Evolutionary conservation across 2,888 invertebrate genomes (phyloP).

Genomic region (Megastigmus dorsalis): DNA sequence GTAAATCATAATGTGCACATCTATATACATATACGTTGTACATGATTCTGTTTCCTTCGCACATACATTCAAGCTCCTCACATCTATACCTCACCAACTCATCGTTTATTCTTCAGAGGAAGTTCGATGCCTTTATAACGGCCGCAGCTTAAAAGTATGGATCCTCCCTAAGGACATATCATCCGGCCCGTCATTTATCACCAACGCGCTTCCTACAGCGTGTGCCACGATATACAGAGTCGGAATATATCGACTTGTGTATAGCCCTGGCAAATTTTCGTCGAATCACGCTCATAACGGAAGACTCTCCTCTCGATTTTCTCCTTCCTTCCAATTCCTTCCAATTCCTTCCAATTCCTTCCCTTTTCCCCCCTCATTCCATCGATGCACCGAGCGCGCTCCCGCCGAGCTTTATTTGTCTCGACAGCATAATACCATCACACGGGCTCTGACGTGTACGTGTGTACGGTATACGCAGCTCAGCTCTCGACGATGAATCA

Average conservation of each 20-base stretch:
- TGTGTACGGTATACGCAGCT: not conserved
- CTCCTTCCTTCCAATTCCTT: not conserved
- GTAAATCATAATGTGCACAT: too few species aligned
- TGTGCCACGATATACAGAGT: too few species aligned
- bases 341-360: not conserved
- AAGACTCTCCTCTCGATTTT: not conserved
- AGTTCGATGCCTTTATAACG: conserved; percentile 33
- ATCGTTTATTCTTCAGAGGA: conserved; percentile 33
- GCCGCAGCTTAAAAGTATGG: conserved; percentile 22
- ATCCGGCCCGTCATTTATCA: conserved; percentile 38
- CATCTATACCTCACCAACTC: conserved; percentile 19
- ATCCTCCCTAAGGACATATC: not conserved
- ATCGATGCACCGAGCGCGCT: not conserved
- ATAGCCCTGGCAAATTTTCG: conserved; percentile 15
- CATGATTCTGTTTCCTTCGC: too few species aligned
- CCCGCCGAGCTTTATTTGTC: conserved; percentile 24
- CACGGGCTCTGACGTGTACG: not conserved
- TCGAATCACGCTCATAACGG: conserved; percentile 36
- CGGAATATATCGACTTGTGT: conserved; percentile 35
- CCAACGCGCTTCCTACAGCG: not conserved
- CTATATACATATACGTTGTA: too few species aligned
- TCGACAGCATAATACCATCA: conserved; percentile 24
- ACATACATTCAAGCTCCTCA: too few species aligned
- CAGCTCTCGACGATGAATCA: conserved; percentile 27
- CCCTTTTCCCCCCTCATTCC: not conserved